Evolutionary conservation across 2,797 vertebrate species (phyloP).

Genomic region (Rhynchonycteris naso): DNA sequence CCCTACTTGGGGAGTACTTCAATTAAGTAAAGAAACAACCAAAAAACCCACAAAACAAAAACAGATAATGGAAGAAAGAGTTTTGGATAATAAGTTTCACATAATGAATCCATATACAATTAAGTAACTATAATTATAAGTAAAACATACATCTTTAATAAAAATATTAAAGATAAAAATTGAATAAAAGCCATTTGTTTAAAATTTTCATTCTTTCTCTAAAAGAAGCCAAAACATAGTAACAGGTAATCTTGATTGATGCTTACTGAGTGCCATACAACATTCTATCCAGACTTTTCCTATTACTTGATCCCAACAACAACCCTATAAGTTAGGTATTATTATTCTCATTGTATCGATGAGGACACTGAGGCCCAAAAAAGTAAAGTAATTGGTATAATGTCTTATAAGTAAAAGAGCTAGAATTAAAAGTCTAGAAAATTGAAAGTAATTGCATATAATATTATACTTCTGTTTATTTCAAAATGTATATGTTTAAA

Average conservation of each 20-base stretch:
- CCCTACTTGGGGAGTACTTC: background rate
- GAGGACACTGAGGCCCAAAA: background rate
- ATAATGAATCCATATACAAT: background rate
- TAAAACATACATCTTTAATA: constrained; percentile 12
- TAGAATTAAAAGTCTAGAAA: constrained; percentile 32
- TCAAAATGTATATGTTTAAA: background rate
- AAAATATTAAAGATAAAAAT: constrained; percentile 1
- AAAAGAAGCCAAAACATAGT: constrained; percentile 5
- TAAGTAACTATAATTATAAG: constrained; percentile 3
- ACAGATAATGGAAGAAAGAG: background rate
- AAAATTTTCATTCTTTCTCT: constrained; percentile 24
- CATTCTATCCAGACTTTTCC: background rate
- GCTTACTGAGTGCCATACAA: background rate
- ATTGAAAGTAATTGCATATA: background rate
- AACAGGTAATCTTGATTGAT: background rate
- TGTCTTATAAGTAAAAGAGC: background rate
- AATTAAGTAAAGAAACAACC: background rate
- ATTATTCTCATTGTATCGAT: background rate
- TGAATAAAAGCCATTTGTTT: constrained; percentile 7
- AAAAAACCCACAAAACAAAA: background rate
- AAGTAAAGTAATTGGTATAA: constrained; percentile 13
- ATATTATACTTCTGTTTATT: background rate
- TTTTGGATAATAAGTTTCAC: background rate
- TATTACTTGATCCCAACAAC: background rate
- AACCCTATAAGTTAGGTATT: background rate